phyloP scores from a whole-genome alignment of 1,140 invertebrate genomes.

The Drosophila melanogaster region DNA sequence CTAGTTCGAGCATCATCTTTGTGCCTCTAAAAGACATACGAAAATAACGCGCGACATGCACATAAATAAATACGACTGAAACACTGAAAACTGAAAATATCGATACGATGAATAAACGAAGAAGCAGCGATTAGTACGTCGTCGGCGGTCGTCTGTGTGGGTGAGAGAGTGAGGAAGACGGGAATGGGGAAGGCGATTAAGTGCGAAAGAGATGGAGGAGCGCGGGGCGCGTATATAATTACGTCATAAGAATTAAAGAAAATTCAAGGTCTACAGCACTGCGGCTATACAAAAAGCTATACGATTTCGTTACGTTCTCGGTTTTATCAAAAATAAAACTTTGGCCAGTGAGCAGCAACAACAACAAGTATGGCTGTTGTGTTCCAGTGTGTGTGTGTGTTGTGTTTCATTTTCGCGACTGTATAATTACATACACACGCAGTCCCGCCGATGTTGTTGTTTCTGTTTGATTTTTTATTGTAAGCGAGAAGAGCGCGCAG shows the following conservation, averaged over 20 bases:
- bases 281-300: constrained; percentile 65
- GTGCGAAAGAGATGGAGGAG: not conserved
- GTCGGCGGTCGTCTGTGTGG: constrained; percentile 62
- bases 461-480: constrained; percentile 57
- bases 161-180: constrained; percentile 25
- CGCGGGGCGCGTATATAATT: constrained; percentile 63
- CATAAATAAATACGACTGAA: constrained; percentile 73
- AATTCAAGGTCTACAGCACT: constrained; percentile 74
- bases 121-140: constrained; percentile 79
- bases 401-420: constrained; percentile 63
- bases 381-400: constrained; percentile 41
- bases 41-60: constrained; percentile 59
- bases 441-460: constrained; percentile 39
- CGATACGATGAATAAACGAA: constrained; percentile 82
- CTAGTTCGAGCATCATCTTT: constrained; percentile 37
- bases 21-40: constrained; percentile 17
- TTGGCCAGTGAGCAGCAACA: constrained; percentile 37
- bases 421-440: constrained; percentile 72
- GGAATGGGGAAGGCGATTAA: not conserved
- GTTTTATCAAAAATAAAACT: constrained; percentile 79
- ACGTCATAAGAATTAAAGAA: constrained; percentile 83
- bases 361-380: constrained; percentile 21
- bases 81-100: constrained; percentile 70
- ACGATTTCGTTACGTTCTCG: constrained; percentile 72
- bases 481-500: constrained; percentile 63